phyloP scores from a whole-genome alignment of 2,888 invertebrate species.

The Acronicta alni region DNA sequence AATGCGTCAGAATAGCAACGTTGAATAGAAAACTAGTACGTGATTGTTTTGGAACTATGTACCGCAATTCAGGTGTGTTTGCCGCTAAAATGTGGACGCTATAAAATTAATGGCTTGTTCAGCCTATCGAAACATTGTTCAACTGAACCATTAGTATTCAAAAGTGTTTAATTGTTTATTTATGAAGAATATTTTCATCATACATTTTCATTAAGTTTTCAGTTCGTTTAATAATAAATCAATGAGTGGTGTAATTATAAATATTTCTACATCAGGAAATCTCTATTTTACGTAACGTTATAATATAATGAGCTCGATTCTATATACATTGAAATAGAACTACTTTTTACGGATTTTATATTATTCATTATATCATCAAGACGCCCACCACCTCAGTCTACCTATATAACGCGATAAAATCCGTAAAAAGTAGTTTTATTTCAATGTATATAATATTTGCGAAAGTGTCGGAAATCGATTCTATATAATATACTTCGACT shows the following conservation, averaged over 20 bases:
- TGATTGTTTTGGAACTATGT: constrained; percentile 32
- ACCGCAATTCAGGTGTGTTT: constrained; percentile 19
- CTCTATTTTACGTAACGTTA: neutral
- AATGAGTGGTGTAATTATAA: too few species aligned
- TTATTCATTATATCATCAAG: too few species aligned
- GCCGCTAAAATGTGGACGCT: constrained; percentile 7
- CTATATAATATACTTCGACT: too few species aligned
- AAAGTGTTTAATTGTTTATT: constrained; percentile 1
- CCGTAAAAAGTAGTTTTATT: too few species aligned
- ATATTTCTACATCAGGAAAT: neutral
- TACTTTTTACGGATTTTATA: too few species aligned
- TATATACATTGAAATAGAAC: too few species aligned
- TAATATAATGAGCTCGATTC: too few species aligned
- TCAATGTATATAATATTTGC: too few species aligned
- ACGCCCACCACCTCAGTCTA: too few species aligned
- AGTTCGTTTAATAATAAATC: constrained; percentile 1
- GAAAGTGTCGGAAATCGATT: too few species aligned
- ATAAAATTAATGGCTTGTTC: constrained; percentile 3
- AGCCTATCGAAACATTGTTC: constrained; percentile 2
- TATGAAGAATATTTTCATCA: constrained; percentile 3
- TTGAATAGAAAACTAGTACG: constrained; percentile 56
- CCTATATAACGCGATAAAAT: too few species aligned
- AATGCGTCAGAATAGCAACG: constrained; percentile 55
- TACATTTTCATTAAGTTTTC: neutral
- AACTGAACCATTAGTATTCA: neutral